phyloP scores from a whole-genome alignment of 92 coral and sea anemone genomes.

The Plumapathes pennacea region DNA sequence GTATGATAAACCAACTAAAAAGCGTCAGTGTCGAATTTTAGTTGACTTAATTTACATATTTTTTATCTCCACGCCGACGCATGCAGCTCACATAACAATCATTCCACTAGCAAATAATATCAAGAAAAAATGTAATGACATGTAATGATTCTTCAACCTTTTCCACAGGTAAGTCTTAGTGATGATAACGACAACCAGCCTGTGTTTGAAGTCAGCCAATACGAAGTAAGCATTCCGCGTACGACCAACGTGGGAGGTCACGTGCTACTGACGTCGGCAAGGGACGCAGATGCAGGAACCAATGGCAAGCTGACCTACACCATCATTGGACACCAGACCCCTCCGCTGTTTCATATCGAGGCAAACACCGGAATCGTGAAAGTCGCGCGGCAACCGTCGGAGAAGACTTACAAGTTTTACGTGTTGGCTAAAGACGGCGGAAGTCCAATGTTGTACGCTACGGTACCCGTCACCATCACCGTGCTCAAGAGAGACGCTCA shows the following conservation, averaged over 20 bases:
- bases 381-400: conserved; percentile 74
- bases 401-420: conserved; percentile 74
- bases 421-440: conserved; percentile 89
- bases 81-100: too few relatives aligned
- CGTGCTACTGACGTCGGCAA: conserved; percentile 82
- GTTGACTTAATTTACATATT: too few relatives aligned
- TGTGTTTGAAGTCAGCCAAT: conserved; percentile 67
- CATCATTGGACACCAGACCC: conserved; percentile 94
- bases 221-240: conserved; percentile 80
- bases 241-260: conserved; percentile 60
- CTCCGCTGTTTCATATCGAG: conserved; percentile 83
- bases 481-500: conserved; percentile 58
- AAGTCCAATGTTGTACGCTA: conserved; percentile 58
- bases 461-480: conserved; percentile 59
- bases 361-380: conserved; percentile 61
- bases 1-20: too few relatives aligned
- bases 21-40: too few relatives aligned
- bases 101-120: too few relatives aligned
- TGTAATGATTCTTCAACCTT: not conserved
- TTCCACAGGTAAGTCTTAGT: conserved; percentile 59
- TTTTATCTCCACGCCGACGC: too few relatives aligned
- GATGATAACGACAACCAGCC: conserved; percentile 99
- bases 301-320: conserved; percentile 79
- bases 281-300: conserved; percentile 82
- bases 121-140: too few relatives aligned